These are phyloP conservation scores for Scaptomyza parva DNA, from an alignment of 2,888 invertebrate genomes.

Conservation along the genomic window DNA sequence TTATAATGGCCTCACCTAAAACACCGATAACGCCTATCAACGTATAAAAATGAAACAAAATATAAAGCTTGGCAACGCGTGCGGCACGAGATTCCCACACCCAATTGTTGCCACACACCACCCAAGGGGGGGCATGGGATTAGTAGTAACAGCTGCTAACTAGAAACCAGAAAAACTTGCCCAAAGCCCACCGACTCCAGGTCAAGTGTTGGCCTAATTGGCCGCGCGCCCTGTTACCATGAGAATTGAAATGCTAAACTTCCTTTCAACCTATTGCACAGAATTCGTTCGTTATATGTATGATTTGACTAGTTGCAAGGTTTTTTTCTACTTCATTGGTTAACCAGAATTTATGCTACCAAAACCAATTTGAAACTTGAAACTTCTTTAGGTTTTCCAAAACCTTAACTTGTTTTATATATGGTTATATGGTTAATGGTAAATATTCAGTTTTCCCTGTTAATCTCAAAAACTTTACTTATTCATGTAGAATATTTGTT, in stretches of 20 bases:
- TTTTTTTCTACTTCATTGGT: background rate
- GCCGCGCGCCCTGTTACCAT: slow-evolving; percentile 27
- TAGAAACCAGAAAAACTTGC: slow-evolving; percentile 4
- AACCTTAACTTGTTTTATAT: too few relatives aligned
- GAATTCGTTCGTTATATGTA: background rate
- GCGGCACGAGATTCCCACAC: slow-evolving; percentile 7
- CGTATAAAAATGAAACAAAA: background rate
- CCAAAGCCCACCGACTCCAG: background rate
- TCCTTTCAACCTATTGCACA: slow-evolving; percentile 2
- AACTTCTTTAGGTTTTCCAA: background rate
- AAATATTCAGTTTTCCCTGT: too few relatives aligned
- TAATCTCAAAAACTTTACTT: too few relatives aligned
- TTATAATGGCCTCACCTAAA: slow-evolving; percentile 10
- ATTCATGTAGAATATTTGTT: too few relatives aligned
- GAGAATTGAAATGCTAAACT: too few relatives aligned
- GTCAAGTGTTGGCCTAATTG: slow-evolving; percentile 42
- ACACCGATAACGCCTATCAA: slow-evolving; percentile 24
- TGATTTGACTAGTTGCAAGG: background rate
- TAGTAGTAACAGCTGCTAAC: slow-evolving; percentile 62
- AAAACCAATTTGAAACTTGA: background rate
- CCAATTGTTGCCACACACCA: slow-evolving; percentile 39
- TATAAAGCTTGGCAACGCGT: slow-evolving; percentile 4
- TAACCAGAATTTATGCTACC: background rate
- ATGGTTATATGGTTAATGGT: too few relatives aligned
- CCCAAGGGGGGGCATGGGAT: slow-evolving; percentile 53